These are phyloP conservation scores for Ranitomeya imitator DNA, from an alignment of 2,113 vertebrate genomes.

Conservation along the genomic window DNA sequence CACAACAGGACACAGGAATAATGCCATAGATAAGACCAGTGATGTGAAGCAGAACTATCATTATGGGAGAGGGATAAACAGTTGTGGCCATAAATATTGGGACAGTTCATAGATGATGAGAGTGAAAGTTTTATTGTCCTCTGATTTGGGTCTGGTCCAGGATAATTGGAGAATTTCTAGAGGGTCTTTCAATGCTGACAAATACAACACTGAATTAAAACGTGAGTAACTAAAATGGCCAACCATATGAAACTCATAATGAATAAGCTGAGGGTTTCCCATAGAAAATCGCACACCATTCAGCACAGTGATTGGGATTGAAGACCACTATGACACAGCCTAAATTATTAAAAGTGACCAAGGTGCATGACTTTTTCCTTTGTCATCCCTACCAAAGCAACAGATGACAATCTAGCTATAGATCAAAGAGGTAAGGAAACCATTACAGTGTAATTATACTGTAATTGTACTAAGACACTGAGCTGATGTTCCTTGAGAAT, in stretches of 20 bases:
- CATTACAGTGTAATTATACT: constrained; percentile 30
- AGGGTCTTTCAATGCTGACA: background rate
- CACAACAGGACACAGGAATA: no score
- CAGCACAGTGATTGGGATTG: background rate
- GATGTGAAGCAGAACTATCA: no score
- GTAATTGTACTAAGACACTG: constrained; percentile 46
- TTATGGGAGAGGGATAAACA: no score
- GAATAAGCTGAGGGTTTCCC: no score
- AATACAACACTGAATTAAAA: background rate
- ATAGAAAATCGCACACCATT: background rate
- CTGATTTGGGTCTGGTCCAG: background rate
- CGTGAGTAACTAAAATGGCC: background rate
- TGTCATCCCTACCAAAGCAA: constrained; percentile 3
- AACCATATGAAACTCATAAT: no score
- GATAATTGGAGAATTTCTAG: background rate
- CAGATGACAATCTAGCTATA: constrained; percentile 17
- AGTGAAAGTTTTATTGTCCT: background rate
- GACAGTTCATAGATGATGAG: no score
- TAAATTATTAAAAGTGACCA: background rate
- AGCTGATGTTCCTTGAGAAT: constrained; percentile 32
- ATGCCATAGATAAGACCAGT: no score
- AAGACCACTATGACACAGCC: background rate
- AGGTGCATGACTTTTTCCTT: background rate
- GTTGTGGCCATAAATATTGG: no score
- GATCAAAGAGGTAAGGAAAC: constrained; percentile 35